Conservation (phyloP, 1,140 invertebrate species). For the Pygmarrhopalites habei region DNA sequence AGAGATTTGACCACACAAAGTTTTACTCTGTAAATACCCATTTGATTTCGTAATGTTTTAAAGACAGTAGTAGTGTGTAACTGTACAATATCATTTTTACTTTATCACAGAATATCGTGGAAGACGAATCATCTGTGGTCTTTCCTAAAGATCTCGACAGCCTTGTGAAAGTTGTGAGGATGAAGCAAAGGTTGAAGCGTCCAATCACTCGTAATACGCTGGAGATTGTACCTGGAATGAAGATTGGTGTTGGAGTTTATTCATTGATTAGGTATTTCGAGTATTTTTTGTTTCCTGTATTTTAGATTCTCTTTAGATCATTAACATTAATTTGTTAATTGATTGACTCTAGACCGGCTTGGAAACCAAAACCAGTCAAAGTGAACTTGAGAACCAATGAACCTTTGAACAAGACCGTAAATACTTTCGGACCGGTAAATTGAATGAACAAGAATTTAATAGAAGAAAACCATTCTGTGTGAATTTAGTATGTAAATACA, state of each 20-base stretch:
- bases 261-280: constrained; percentile 18
- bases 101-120: constrained; percentile 20
- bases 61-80: no score
- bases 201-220: constrained; percentile 18
- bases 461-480: neutral
- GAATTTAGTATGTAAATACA: no score
- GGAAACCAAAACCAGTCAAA: constrained; percentile 8
- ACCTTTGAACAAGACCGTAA: constrained; percentile 6
- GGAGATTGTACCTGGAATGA: constrained; percentile 24
- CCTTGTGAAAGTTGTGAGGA: constrained; percentile 26
- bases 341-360: constrained; percentile 11
- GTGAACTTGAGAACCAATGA: constrained; percentile 24
- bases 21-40: constrained; percentile 24
- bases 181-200: constrained; percentile 20
- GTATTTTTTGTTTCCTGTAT: no score
- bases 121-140: constrained; percentile 11
- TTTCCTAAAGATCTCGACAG: constrained; percentile 8
- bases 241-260: constrained; percentile 30
- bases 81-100: no score
- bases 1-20: constrained; percentile 18
- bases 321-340: neutral
- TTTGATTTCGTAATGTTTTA: no score
- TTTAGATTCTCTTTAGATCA: neutral
- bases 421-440: constrained; percentile 18
- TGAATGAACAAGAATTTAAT: neutral